Evolutionary conservation across 1,140 invertebrate genomes (phyloP).

Genomic region (Trichogramma pretiosum): DNA sequence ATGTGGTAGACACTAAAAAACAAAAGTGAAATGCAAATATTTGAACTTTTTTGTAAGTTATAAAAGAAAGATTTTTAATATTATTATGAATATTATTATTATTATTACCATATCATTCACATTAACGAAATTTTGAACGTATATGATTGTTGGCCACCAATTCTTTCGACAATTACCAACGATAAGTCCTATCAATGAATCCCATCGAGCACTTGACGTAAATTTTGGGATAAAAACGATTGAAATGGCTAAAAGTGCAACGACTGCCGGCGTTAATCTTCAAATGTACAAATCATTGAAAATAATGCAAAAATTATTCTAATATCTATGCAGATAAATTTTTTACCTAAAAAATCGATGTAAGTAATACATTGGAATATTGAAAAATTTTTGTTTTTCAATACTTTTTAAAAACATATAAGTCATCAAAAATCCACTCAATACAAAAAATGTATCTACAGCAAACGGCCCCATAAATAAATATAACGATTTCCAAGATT

Average conservation of each 20-base stretch:
- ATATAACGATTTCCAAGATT: constrained; percentile 25
- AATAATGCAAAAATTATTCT: no score
- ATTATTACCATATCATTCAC: constrained; percentile 29
- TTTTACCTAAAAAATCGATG: constrained; percentile 8
- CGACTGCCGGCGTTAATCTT: constrained; percentile 43
- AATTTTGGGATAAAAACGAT: constrained; percentile 33
- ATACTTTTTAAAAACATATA: constrained; percentile 48
- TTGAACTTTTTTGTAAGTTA: no score
- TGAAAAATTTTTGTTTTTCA: constrained; percentile 33
- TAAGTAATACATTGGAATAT: constrained; percentile 12
- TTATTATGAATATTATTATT: not conserved
- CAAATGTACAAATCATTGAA: not conserved
- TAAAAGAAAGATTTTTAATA: not conserved
- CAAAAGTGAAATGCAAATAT: no score
- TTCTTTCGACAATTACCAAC: constrained; percentile 36
- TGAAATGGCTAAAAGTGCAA: constrained; percentile 33
- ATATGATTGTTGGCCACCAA: constrained; percentile 54
- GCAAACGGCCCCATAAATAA: constrained; percentile 39
- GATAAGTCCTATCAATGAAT: constrained; percentile 21
- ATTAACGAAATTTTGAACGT: constrained; percentile 51
- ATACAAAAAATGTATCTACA: constrained; percentile 51
- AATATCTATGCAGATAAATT: not conserved
- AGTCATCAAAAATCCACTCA: constrained; percentile 49
- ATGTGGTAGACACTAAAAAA: constrained; percentile 49
- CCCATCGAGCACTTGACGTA: constrained; percentile 41